Percentiles rank a stretch among this genome's conserved stretches.
These are phyloP conservation scores for Atractosteus spatula DNA, from an alignment of 2,113 vertebrate species.

Conservation along the genomic window DNA sequence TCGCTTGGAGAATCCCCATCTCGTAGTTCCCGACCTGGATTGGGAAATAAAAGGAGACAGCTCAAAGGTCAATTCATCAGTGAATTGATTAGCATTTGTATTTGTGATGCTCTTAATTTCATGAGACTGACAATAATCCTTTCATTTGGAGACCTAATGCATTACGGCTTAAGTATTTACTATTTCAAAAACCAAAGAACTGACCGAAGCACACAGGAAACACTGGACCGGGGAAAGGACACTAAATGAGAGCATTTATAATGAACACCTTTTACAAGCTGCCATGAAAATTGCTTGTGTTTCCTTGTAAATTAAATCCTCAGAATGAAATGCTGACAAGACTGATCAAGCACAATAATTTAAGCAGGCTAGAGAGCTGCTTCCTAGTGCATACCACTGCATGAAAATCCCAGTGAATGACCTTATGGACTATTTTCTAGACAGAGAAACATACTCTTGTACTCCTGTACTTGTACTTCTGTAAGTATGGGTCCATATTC, in stretches of 20 bases:
- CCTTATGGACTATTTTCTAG: no score
- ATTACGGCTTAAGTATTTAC: no score
- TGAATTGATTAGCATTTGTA: no score
- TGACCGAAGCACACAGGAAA: no score
- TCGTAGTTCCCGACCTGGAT: slow-evolving; percentile 89
- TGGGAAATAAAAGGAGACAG: not conserved
- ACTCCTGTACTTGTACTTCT: no score
- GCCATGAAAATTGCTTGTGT: not conserved
- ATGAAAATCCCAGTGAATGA: not conserved
- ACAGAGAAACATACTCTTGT: no score
- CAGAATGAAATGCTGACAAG: not conserved
- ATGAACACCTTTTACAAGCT: not conserved
- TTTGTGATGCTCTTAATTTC: no score
- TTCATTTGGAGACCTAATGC: no score
- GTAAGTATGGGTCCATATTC: no score
- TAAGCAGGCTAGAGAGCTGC: not conserved
- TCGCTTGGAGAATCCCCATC: slow-evolving; percentile 86
- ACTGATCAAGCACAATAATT: not conserved
- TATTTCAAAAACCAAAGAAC: no score
- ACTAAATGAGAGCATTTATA: not conserved
- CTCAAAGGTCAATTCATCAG: no score
- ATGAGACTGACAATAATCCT: no score
- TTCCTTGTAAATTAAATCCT: not conserved
- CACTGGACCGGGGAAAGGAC: not conserved
- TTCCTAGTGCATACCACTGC: not conserved